Evolutionary conservation across 2,888 invertebrate species (phyloP).

Genomic region (Congeria kusceri): DNA sequence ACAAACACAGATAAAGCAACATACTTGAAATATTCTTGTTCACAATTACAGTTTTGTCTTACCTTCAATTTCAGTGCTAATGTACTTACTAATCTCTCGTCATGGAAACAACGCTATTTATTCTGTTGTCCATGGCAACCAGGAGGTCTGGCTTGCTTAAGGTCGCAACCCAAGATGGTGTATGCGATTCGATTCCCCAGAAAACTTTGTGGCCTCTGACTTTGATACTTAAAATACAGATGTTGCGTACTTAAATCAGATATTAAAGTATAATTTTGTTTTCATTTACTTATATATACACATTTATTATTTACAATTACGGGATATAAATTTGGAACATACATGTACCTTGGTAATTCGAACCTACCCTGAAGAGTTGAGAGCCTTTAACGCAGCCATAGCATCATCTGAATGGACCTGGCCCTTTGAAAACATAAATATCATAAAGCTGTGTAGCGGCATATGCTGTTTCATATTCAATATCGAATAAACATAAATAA

Average conservation of each 20-base stretch:
- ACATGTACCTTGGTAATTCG: too few species aligned
- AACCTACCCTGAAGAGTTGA: constrained; percentile 53
- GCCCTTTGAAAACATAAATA: constrained; percentile 39
- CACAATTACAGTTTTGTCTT: too few species aligned
- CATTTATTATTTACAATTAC: too few species aligned
- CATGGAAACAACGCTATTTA: constrained; percentile 38
- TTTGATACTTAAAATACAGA: constrained; percentile 50
- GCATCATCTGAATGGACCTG: constrained; percentile 57
- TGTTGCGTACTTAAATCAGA: too few species aligned
- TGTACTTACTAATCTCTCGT: constrained; percentile 53
- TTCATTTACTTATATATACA: too few species aligned
- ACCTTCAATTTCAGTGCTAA: neutral
- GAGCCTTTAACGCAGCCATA: constrained; percentile 56
- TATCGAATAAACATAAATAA: too few species aligned
- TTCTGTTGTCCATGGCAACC: constrained; percentile 44
- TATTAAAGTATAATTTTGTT: too few species aligned
- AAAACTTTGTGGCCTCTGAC: constrained; percentile 70
- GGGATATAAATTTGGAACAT: too few species aligned
- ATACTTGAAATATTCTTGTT: too few species aligned
- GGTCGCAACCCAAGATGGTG: constrained; percentile 35
- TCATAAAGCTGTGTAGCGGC: too few species aligned
- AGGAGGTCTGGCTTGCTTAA: constrained; percentile 24
- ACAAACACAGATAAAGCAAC: too few species aligned
- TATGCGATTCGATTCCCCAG: constrained; percentile 52
- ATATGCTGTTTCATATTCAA: too few species aligned